Percentiles rank a stretch among this genome's conserved stretches.
Evolutionary conservation across 2,113 vertebrate species (phyloP).

Genomic region (Penelope pileata): DNA sequence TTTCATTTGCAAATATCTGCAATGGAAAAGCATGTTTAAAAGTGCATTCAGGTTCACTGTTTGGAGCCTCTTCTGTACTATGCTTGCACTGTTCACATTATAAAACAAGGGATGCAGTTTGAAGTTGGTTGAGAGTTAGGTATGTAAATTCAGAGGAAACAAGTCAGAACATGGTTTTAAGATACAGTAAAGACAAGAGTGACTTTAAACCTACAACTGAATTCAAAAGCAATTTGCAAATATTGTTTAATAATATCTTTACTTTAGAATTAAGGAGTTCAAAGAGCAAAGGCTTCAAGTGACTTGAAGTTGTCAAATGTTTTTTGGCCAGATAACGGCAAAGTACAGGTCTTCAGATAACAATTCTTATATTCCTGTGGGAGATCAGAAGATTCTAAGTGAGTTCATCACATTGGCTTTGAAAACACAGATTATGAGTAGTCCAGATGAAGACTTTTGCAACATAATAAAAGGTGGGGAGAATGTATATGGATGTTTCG

Average conservation of each 20-base stretch:
- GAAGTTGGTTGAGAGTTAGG: not conserved
- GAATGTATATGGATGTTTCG: not conserved
- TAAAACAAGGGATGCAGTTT: not conserved
- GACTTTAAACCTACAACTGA: not conserved
- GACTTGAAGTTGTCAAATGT: not conserved
- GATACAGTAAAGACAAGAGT: not conserved
- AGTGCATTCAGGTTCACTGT: slow-evolving; percentile 50
- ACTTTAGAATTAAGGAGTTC: not conserved
- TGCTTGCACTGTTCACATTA: not conserved
- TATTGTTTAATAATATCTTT: not conserved
- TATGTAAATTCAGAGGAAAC: slow-evolving; percentile 12
- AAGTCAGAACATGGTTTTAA: not conserved
- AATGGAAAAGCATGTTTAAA: slow-evolving; percentile 54
- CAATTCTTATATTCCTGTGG: not conserved
- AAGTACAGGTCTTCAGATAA: not conserved
- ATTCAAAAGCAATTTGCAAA: not conserved
- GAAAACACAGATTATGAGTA: not conserved
- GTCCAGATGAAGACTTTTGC: not conserved
- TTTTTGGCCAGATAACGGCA: not conserved
- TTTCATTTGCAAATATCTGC: slow-evolving; percentile 71
- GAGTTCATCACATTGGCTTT: not conserved
- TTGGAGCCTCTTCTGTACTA: slow-evolving; percentile 9
- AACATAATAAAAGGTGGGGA: not conserved
- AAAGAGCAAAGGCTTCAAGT: not conserved
- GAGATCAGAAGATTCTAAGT: not conserved